Percentiles rank a stretch among this genome's conserved stretches.
phyloP scores from a whole-genome alignment of 2,797 vertebrate genomes.

The Hypotaenidia okinawae region DNA sequence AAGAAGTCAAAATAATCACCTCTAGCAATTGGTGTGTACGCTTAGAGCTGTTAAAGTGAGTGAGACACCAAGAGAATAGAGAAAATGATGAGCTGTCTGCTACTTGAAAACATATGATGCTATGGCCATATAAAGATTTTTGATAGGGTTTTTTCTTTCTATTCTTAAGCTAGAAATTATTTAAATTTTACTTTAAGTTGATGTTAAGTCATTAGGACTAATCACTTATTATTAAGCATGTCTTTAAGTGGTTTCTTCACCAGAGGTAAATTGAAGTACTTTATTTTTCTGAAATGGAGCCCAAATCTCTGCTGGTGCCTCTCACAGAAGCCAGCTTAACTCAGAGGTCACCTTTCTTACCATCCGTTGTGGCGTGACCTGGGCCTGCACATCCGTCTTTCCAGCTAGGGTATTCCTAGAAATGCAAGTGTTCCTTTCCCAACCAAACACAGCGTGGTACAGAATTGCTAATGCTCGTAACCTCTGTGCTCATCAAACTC shows the following conservation, averaged over 20 bases:
- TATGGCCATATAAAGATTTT: not conserved
- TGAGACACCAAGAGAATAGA: not conserved
- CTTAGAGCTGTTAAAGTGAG: not conserved
- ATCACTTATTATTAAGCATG: not conserved
- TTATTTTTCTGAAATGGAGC: not conserved
- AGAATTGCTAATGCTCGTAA: not conserved
- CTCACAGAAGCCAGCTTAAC: not conserved
- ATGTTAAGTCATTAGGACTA: not conserved
- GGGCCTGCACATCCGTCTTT: not conserved
- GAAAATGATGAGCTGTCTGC: not conserved
- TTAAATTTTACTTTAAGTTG: not conserved
- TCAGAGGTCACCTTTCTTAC: not conserved
- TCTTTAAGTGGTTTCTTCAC: not conserved
- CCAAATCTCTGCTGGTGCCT: not conserved
- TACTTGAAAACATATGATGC: not conserved
- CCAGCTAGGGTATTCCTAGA: not conserved
- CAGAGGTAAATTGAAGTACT: not conserved
- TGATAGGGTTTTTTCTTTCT: not conserved
- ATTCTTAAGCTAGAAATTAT: not conserved
- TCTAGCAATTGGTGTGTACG: not conserved
- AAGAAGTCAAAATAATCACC: not conserved
- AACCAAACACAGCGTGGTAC: not conserved
- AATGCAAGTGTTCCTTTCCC: not conserved
- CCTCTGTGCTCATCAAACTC: not conserved
- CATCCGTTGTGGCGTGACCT: not conserved